Percentiles rank a stretch among this genome's conserved stretches.
Evolutionary conservation across 2,113 vertebrate species (phyloP).

Genomic region (Nesogale talazaci): DNA sequence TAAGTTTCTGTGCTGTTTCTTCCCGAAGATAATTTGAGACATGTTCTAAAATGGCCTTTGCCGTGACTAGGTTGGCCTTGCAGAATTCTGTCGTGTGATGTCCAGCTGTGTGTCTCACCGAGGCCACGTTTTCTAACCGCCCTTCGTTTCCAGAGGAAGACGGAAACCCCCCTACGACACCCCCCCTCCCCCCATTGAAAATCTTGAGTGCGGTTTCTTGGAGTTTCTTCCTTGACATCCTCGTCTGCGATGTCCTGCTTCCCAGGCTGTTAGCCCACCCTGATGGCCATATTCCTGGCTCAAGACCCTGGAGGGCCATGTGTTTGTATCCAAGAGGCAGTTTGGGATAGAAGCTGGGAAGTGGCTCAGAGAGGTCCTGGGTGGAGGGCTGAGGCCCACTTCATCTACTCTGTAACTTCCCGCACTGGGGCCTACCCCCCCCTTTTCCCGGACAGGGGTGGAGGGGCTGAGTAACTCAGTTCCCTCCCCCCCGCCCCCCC

Average conservation of each 20-base stretch:
- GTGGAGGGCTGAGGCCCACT: too few species aligned
- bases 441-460: too few species aligned
- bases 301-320: background rate
- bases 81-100: background rate
- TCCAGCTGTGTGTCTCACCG: background rate
- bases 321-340: background rate
- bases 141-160: background rate
- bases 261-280: background rate
- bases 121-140: background rate
- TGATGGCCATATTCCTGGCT: background rate
- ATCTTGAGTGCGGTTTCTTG: conserved; percentile 42
- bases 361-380: too few species aligned
- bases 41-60: background rate
- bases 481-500: too few species aligned
- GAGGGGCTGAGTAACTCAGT: too few species aligned
- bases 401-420: too few species aligned
- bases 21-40: background rate
- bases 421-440: too few species aligned
- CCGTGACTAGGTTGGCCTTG: background rate
- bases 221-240: conserved; percentile 34
- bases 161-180: background rate
- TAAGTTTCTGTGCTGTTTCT: background rate
- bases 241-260: background rate
- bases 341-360: too few species aligned
- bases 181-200: too few species aligned